These are phyloP conservation scores for Oophaga pumilio DNA, from an alignment of 2,113 vertebrate species.

Conservation along the genomic window DNA sequence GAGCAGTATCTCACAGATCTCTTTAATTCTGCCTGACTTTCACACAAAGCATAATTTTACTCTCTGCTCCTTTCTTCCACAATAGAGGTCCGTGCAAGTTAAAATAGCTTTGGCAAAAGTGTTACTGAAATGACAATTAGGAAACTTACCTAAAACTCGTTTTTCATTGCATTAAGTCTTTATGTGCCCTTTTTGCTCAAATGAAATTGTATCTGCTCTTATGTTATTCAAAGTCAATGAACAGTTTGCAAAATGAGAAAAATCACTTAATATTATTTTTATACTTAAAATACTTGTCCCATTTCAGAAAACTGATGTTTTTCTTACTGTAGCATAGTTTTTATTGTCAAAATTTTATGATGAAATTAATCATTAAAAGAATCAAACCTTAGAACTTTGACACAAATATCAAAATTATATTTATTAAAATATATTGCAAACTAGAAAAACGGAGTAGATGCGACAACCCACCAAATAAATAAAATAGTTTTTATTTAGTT, in stretches of 20 bases:
- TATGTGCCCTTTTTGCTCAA: not conserved
- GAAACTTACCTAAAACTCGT: not conserved
- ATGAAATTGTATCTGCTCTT: not conserved
- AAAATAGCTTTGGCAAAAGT: conserved; percentile 10
- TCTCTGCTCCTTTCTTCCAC: conserved; percentile 2
- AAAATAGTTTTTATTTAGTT: too few relatives aligned
- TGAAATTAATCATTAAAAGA: not conserved
- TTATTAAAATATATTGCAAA: too few relatives aligned
- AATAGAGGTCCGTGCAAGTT: conserved; percentile 27
- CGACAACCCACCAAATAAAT: too few relatives aligned
- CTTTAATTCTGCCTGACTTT: conserved; percentile 50
- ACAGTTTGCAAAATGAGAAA: not conserved
- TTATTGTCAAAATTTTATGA: not conserved
- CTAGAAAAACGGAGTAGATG: too few relatives aligned
- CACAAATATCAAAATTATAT: too few relatives aligned
- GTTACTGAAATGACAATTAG: conserved; percentile 4
- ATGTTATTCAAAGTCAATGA: conserved; percentile 1
- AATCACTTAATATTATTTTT: not conserved
- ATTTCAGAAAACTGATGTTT: too few relatives aligned
- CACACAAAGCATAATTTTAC: conserved; percentile 45
- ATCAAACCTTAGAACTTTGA: too few relatives aligned
- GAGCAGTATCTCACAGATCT: conserved; percentile 51
- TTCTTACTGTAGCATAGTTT: not conserved
- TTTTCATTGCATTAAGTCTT: conserved; percentile 26
- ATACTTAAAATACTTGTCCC: not conserved